Evolutionary conservation across 2,113 vertebrate species (phyloP).

Genomic region (Zapus hudsonius): DNA sequence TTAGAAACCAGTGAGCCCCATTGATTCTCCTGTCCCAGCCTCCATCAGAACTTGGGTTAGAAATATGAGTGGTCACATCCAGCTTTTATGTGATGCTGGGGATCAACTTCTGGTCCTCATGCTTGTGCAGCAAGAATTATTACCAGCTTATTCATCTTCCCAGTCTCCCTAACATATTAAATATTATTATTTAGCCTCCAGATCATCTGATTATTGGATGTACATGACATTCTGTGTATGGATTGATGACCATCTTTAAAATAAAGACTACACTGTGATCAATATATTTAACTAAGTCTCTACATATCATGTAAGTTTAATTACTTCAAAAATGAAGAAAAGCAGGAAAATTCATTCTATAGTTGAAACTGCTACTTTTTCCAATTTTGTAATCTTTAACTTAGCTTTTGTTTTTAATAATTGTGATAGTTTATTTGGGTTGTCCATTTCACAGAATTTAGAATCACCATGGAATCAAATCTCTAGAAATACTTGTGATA

Average conservation of each 20-base stretch:
- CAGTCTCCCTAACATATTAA: neutral
- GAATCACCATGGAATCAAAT: no score
- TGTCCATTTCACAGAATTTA: no score
- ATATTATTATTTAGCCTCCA: constrained; percentile 29
- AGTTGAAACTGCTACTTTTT: neutral
- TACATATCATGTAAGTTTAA: constrained; percentile 8
- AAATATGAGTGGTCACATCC: no score
- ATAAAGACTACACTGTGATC: neutral
- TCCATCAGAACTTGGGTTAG: no score
- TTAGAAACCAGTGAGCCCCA: no score
- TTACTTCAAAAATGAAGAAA: constrained; percentile 10
- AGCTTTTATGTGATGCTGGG: no score
- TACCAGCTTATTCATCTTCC: no score
- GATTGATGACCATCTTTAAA: constrained; percentile 17
- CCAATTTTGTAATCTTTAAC: constrained; percentile 18
- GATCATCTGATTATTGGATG: neutral
- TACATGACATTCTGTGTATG: neutral
- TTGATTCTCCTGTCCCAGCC: no score
- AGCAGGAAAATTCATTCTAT: constrained; percentile 16
- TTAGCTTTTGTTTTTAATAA: constrained; percentile 10
- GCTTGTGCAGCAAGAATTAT: no score
- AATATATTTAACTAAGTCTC: constrained; percentile 40
- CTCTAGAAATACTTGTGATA: no score
- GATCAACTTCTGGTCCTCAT: no score
- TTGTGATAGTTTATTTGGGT: neutral